phyloP scores from a whole-genome alignment of 2,797 vertebrate genomes.

The Phalloptychus januarius region DNA sequence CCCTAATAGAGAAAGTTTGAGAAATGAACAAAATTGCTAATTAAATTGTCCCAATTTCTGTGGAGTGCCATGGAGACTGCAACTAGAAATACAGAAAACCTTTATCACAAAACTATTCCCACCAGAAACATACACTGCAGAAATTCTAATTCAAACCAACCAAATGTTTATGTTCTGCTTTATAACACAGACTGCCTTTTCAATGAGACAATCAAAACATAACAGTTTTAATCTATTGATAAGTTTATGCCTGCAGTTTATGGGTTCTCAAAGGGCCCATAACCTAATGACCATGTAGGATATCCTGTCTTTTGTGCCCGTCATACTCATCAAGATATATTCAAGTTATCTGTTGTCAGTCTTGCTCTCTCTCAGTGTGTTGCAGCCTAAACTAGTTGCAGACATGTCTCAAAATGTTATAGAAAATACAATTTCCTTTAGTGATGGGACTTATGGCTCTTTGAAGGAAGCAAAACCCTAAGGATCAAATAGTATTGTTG shows the following conservation, averaged over 20 bases:
- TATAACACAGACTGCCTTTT: neutral
- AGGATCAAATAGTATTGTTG: neutral
- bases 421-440: neutral
- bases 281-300: neutral
- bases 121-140: neutral
- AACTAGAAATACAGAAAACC: neutral
- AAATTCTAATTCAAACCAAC: neutral
- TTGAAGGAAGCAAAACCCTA: neutral
- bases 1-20: conserved; percentile 6
- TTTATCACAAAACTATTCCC: neutral
- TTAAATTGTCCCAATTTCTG: conserved; percentile 5
- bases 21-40: neutral
- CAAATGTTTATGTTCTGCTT: neutral
- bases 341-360: neutral
- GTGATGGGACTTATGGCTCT: neutral
- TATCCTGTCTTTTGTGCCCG: neutral
- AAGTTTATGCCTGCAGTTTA: neutral
- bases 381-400: neutral
- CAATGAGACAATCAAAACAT: neutral
- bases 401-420: neutral
- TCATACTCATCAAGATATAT: neutral
- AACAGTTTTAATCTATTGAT: neutral
- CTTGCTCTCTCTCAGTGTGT: neutral
- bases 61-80: neutral
- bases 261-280: too few relatives aligned